These are phyloP conservation scores for Zaprionus lachaisei DNA, from an alignment of 1,140 invertebrate species.

Conservation along the genomic window DNA sequence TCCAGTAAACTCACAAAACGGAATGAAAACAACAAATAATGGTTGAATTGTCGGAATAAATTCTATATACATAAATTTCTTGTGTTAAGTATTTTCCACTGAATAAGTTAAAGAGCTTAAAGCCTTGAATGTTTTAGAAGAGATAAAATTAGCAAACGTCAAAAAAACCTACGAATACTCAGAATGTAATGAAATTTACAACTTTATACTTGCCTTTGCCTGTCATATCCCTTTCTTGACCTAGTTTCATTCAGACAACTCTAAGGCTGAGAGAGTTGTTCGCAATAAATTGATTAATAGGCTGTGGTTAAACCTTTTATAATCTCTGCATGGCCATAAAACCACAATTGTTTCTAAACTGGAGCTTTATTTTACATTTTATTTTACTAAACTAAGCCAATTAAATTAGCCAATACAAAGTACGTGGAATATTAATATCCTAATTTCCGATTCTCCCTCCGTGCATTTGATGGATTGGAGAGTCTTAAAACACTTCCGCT, in stretches of 20 bases:
- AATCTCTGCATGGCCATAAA: background rate
- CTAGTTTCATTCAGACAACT: background rate
- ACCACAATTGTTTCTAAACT: background rate
- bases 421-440: background rate
- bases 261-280: background rate
- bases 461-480: background rate
- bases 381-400: background rate
- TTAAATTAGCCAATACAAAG: constrained; percentile 7
- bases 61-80: background rate
- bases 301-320: background rate
- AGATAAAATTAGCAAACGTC: background rate
- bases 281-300: background rate
- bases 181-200: background rate
- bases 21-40: background rate
- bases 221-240: background rate
- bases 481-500: constrained; percentile 1
- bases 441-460: constrained; percentile 9
- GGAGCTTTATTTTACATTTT: background rate
- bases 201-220: background rate
- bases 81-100: background rate
- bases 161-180: background rate
- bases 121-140: background rate
- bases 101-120: background rate
- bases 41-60: background rate
- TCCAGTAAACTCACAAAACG: background rate